These are phyloP conservation scores for Pomacea canaliculata DNA, from an alignment of 2,888 invertebrate species.

Conservation along the genomic window DNA sequence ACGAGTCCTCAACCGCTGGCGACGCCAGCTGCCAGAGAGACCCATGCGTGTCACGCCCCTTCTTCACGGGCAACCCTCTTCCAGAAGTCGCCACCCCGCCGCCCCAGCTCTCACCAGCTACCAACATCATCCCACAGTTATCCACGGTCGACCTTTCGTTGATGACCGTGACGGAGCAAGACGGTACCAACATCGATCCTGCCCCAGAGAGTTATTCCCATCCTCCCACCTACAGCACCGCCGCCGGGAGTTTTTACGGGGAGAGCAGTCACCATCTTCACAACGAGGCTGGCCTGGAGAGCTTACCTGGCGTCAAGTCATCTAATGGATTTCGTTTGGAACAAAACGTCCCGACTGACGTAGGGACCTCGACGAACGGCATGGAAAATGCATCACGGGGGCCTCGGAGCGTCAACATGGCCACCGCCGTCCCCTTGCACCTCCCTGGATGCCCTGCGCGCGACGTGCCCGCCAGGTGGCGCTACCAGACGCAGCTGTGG, in stretches of 20 bases:
- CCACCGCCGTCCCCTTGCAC: neutral
- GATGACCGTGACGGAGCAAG: no score
- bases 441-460: neutral
- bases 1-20: neutral
- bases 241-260: neutral
- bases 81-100: neutral
- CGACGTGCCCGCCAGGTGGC: neutral
- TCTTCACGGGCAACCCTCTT: neutral
- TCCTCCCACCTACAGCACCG: neutral
- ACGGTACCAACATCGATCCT: neutral
- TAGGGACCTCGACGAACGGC: no score
- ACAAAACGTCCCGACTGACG: no score
- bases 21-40: no score
- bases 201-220: neutral
- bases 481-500: conserved; percentile 5
- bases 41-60: no score
- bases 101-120: neutral
- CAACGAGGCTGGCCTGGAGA: neutral
- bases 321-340: no score
- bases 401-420: no score
- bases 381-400: no score
- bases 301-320: neutral
- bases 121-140: neutral
- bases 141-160: neutral
- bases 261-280: neutral